Percentiles rank a stretch among this genome's conserved stretches.
Conservation (phyloP, 2,797 vertebrate genomes). For the Platalea minor region DNA sequence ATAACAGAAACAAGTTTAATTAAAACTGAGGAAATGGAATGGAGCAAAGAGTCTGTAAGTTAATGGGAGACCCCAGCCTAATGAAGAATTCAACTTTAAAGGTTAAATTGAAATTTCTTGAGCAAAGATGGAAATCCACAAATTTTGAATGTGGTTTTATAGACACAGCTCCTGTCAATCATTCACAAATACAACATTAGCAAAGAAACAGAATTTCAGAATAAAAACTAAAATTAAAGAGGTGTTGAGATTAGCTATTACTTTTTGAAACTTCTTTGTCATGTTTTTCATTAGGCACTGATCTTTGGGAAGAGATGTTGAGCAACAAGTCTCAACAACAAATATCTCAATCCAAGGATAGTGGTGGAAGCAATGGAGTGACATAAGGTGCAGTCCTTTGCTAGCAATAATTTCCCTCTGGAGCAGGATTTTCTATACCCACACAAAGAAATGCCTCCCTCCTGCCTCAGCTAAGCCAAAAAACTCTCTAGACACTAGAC, state of each 20-base stretch:
- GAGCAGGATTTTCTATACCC: neutral
- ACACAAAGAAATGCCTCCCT: neutral
- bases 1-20: neutral
- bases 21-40: neutral
- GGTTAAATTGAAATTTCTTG: neutral
- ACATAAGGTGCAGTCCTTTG: neutral
- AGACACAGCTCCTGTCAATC: neutral
- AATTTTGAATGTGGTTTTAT: neutral
- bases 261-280: neutral
- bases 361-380: neutral
- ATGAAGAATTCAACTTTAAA: neutral
- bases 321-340: neutral
- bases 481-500: neutral
- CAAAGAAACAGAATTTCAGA: neutral
- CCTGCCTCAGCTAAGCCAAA: neutral
- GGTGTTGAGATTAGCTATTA: neutral
- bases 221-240: neutral
- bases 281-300: neutral
- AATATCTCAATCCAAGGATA: neutral
- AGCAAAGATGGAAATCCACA: neutral
- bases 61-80: neutral
- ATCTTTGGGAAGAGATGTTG: neutral
- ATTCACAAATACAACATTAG: neutral
- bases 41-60: neutral
- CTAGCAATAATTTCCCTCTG: neutral